phyloP scores from a whole-genome alignment of 2,888 invertebrate genomes.

The Masnerella sp. region DNA sequence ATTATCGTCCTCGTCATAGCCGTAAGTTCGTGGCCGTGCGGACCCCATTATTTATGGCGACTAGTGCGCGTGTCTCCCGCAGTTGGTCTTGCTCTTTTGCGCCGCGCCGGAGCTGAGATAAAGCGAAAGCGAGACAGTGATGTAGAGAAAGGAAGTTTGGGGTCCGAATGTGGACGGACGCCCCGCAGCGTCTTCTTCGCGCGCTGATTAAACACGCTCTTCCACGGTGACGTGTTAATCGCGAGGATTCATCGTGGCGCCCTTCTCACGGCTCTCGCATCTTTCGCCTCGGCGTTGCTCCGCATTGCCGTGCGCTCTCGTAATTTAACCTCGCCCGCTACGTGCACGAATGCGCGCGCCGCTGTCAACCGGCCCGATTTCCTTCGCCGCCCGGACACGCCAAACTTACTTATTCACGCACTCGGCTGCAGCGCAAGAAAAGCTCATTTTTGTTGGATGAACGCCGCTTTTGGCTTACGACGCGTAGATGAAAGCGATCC shows the following conservation, averaged over 20 bases:
- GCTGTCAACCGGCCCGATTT: slow-evolving; percentile 45
- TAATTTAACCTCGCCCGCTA: slow-evolving; percentile 45
- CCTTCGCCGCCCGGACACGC: slow-evolving; percentile 23
- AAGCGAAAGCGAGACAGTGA: slow-evolving; percentile 50
- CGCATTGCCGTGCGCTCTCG: slow-evolving; percentile 48
- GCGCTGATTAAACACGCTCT: slow-evolving; percentile 73
- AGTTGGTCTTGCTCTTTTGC: slow-evolving; percentile 64
- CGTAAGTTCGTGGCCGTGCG: slow-evolving; percentile 62
- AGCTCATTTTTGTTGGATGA: no score
- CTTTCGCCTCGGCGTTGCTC: slow-evolving; percentile 48
- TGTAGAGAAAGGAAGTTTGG: slow-evolving; percentile 53
- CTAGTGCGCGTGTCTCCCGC: slow-evolving; percentile 49
- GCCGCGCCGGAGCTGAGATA: slow-evolving; percentile 27
- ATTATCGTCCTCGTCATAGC: slow-evolving; percentile 70
- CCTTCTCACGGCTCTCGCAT: slow-evolving; percentile 55
- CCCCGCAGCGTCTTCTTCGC: slow-evolving; percentile 72
- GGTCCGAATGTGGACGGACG: slow-evolving; percentile 70
- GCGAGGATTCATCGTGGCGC: slow-evolving; percentile 70
- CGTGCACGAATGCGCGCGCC: slow-evolving; percentile 35
- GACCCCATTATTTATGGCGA: slow-evolving; percentile 71
- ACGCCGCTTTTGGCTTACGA: no score
- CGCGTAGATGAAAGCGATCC: no score
- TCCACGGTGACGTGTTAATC: slow-evolving; percentile 74
- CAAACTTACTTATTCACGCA: slow-evolving; percentile 29
- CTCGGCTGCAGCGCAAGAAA: no score